phyloP scores from a whole-genome alignment of 2,888 invertebrate genomes.

The Tanytarsus gracilentus region DNA sequence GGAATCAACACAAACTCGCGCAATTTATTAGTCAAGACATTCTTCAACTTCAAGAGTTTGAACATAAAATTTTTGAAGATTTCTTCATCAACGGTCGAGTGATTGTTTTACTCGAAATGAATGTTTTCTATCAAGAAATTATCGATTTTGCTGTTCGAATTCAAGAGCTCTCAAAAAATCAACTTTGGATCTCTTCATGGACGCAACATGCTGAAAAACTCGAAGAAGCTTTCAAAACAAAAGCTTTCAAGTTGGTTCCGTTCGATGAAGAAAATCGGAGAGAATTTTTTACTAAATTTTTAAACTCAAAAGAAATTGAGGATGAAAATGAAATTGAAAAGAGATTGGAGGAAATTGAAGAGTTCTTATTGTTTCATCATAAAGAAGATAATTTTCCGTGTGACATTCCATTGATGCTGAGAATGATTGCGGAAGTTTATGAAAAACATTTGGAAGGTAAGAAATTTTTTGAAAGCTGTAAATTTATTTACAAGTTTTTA shows the following conservation, averaged over 20 bases:
- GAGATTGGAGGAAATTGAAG: neutral
- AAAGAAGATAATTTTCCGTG: neutral
- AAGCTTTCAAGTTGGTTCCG: neutral
- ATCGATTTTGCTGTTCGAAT: slow-evolving; percentile 1
- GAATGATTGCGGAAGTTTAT: slow-evolving; percentile 4
- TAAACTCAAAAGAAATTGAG: neutral
- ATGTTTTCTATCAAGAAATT: slow-evolving; percentile 1
- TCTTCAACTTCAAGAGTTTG: neutral
- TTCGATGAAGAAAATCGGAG: neutral
- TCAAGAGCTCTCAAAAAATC: neutral
- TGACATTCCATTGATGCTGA: neutral
- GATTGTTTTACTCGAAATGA: slow-evolving; percentile 6
- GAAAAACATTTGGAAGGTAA: neutral
- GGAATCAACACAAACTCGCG: neutral
- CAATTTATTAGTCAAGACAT: neutral
- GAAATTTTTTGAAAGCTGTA: neutral
- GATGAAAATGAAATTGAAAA: neutral
- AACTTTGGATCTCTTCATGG: neutral
- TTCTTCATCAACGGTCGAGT: neutral
- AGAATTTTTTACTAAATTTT: neutral
- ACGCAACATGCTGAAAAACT: neutral
- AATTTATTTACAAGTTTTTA: too few species aligned
- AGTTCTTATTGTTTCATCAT: neutral
- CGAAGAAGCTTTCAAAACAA: neutral
- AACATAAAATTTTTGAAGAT: slow-evolving; percentile 1